Evolutionary conservation across 2,797 vertebrate species (phyloP).

Genomic region (Rachycentron canadum): DNA sequence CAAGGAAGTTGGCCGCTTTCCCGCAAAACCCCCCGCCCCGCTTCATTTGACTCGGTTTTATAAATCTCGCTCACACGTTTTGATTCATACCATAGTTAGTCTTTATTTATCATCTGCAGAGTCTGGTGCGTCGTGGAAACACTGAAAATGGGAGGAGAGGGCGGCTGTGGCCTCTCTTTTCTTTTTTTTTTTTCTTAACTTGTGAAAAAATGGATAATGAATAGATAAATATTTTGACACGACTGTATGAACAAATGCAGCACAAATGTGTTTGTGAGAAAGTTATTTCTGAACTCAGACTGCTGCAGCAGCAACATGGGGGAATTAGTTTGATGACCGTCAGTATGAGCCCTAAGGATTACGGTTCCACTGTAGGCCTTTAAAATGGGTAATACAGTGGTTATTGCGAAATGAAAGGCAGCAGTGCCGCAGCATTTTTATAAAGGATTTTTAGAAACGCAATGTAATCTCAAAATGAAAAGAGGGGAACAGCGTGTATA

Average conservation of each 20-base stretch:
- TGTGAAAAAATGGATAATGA: neutral
- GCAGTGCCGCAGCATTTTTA: neutral
- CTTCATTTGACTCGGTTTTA: neutral
- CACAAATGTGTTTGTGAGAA: neutral
- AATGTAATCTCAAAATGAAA: constrained; percentile 45
- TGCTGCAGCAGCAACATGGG: constrained; percentile 6
- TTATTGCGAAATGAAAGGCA: constrained; percentile 39
- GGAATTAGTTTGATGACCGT: constrained; percentile 47
- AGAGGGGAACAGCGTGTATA: constrained; percentile 13
- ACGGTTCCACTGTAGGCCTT: constrained; percentile 48
- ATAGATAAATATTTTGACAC: neutral
- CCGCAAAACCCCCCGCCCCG: neutral
- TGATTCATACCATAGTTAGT: constrained; percentile 13
- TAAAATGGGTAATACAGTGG: constrained; percentile 40
- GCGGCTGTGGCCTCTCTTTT: neutral
- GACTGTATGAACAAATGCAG: constrained; percentile 4
- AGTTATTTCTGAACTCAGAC: constrained; percentile 11
- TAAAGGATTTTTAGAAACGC: constrained; percentile 43
- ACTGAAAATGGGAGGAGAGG: constrained; percentile 15
- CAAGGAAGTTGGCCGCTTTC: constrained; percentile 10
- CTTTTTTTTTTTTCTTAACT: neutral
- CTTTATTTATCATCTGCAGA: constrained; percentile 18
- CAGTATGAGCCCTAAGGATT: constrained; percentile 59
- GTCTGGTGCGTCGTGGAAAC: constrained; percentile 22
- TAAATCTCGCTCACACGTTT: neutral